Base-by-base conservation (phyloP, 2,113 vertebrate genomes). In the Malurus cyaneus region DNA sequence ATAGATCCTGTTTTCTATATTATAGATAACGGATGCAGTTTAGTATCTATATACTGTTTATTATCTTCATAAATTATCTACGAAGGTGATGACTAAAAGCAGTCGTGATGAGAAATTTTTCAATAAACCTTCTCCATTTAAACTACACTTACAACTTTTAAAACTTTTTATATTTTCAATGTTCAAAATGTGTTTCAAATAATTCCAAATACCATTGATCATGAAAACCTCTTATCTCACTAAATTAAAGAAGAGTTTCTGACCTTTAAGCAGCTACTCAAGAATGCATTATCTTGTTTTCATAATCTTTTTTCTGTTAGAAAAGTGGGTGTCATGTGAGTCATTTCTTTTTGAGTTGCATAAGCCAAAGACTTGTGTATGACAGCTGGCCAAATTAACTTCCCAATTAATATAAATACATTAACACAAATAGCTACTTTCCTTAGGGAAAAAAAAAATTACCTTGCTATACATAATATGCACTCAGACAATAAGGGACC, bases 251-350 rank as follows among this genome's bases (percentile, higher is more conserved):
- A 76, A 88, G 32, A 24, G 12, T 72, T 95, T 93, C 42, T 95
- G 81, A 89, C 82, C 92, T 95, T 34, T 60, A 87, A 85, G 70
- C 46, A 88, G 53, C n/a, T 91, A 66, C 89, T 95, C 61, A 78
- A 74, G 44, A 91, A 78, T 69, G 29, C 59, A 72, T 93, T 89
- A 46, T 65, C 70, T 76, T 95, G 85, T 89, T 96, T 80, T 72
- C 74, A 57, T 76, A 49, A 69, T 60, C 70, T 85, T 91, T 89
- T 78, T 84, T 83, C 59, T 91, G 49, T 77, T 89, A 53, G 34
- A 89, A 89, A 89, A 77, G 90, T 95, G 79, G 85, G 95, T 89
- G 90, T 85, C 90, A 71, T 91, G 25, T 95, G 92, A 96, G 71
- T 93, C 57, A 96, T 88, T 89, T 82, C 53, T 85, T 85, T 81